These are phyloP conservation scores for Napeogenes sylphis DNA, from an alignment of 2,888 invertebrate genomes.

Conservation along the genomic window DNA sequence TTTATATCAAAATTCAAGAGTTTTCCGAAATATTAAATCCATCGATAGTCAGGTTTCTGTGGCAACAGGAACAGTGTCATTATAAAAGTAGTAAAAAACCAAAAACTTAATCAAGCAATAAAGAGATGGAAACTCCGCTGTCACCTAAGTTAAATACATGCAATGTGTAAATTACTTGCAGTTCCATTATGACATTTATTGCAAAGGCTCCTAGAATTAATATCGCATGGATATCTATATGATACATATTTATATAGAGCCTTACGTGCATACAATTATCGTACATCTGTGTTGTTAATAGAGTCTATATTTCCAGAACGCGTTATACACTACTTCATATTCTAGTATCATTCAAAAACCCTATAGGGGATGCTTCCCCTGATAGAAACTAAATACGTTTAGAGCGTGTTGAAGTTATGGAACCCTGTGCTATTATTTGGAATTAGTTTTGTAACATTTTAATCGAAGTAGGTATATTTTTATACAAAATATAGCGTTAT, in stretches of 20 bases:
- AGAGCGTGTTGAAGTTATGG: not conserved
- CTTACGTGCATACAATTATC: not conserved
- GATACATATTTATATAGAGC: not conserved
- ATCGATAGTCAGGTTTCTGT: too few relatives aligned
- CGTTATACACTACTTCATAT: conserved; percentile 4
- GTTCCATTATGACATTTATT: conserved; percentile 1
- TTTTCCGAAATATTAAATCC: too few relatives aligned
- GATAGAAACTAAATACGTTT: conserved; percentile 7
- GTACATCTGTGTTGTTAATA: not conserved
- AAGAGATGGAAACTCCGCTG: not conserved
- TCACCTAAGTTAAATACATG: not conserved
- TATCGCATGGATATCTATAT: not conserved
- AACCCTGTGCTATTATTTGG: not conserved
- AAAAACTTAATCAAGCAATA: not conserved
- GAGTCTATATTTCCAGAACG: not conserved
- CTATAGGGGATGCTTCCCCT: not conserved
- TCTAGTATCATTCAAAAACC: conserved; percentile 1
- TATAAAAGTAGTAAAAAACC: too few relatives aligned
- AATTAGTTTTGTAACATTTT: too few relatives aligned
- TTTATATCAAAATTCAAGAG: too few relatives aligned
- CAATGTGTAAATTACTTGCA: not conserved
- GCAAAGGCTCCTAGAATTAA: not conserved
- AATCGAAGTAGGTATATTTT: too few relatives aligned
- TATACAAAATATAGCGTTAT: too few relatives aligned
- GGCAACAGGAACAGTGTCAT: too few relatives aligned